Conservation (phyloP, 1,140 invertebrate genomes). For the Bilobella aurantiaca region DNA sequence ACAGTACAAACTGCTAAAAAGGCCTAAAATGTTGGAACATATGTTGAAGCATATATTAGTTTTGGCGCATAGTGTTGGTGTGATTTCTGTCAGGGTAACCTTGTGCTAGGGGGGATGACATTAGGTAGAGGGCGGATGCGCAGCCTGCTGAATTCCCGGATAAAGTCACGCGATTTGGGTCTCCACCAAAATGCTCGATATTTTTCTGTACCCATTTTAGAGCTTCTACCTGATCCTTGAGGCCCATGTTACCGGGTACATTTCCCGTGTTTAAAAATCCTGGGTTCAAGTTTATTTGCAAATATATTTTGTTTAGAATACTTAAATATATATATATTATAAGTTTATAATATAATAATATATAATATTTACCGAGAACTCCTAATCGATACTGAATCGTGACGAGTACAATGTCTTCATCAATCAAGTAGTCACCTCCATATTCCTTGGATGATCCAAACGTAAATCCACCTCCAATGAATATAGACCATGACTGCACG, state of each 20-base stretch:
- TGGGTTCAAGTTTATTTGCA: background rate
- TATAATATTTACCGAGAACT: conserved; percentile 47
- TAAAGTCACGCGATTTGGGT: background rate
- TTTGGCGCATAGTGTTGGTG: background rate
- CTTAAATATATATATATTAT: background rate
- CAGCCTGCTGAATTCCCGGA: background rate
- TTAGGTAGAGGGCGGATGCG: background rate
- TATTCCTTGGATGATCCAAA: conserved; percentile 10
- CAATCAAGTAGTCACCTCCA: conserved; percentile 33
- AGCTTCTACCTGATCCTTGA: conserved; percentile 1
- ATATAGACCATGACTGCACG: too few species aligned
- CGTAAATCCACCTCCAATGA: conserved; percentile 2
- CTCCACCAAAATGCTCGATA: conserved; percentile 3
- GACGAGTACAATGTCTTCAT: conserved; percentile 38
- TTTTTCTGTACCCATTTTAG: background rate
- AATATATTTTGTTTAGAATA: background rate
- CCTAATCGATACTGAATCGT: conserved; percentile 70
- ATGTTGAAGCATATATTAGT: background rate
- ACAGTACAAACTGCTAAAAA: too few species aligned
- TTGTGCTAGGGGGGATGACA: background rate
- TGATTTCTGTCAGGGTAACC: background rate
- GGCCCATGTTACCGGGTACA: background rate
- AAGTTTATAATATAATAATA: background rate
- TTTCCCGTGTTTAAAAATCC: background rate
- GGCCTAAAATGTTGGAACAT: too few species aligned